Base-by-base conservation (phyloP, 2,888 invertebrate genomes). In the Nemurella pictetii region DNA sequence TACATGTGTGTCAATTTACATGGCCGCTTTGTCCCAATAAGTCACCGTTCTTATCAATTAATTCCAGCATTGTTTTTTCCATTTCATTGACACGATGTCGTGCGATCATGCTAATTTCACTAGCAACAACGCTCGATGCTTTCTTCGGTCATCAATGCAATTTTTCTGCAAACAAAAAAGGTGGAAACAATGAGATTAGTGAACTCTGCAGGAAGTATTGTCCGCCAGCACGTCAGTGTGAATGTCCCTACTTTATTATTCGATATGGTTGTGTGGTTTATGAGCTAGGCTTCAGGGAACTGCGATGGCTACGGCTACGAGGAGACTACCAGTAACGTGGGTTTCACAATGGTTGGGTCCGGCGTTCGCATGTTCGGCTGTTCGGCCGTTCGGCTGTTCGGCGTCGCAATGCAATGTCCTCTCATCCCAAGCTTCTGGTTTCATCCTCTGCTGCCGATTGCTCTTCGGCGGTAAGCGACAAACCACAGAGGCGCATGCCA, bases 151-250 rank as follows among this genome's bases (percentile, higher is more conserved):
- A 30, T 28, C 78, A n/a, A 12, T 30, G 78, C 5, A 30, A 30
- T 29, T n/a, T 29, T 30, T 20, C 30, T 28, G 29, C 26, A 30
- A 78, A 78, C n/a, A 78, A 78, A 30, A 28, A 74, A 77, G 4
- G 28, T 75, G 12, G 75, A 28, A 75, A 75, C 75, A 75, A 75
- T 75, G 27, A 28, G 75, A 75, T 75, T 78, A 28, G 78, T 78
- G 78, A 78, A 78, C 78, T 78, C 78, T 75, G 75, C 75, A 29
- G 78, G 78, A 78, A 78, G 78, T 78, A n/a, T n/a, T 78, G 78
- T 78, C 78, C 55, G 55, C 55, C 2, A 12, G 2, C 55, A n/a
- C 78, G 78, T 78, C 78, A 30, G 30, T 78, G 78, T 78, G 78
- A 78, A 78, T 78, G 78, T 78, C 78, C 78, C 78, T 78, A 78